Conservation (phyloP, 2,888 invertebrate genomes). For the Brenthis daphne region DNA sequence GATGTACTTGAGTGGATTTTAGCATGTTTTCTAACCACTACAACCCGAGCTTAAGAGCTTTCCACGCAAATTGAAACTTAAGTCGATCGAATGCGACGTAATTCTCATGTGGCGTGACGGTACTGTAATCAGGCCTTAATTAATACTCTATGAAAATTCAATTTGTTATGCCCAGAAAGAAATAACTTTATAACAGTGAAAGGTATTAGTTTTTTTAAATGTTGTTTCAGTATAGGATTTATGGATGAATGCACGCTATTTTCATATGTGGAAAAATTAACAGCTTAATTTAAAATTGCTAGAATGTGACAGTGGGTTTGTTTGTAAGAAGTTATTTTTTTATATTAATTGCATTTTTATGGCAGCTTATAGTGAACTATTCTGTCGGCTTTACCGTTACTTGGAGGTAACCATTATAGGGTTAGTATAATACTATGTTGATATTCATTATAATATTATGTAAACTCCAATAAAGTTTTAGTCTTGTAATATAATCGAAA, state of each 20-base stretch:
- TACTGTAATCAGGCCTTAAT: slow-evolving; percentile 26
- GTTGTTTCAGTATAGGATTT: slow-evolving; percentile 20
- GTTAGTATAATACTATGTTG: too few species aligned
- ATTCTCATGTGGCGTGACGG: slow-evolving; percentile 42
- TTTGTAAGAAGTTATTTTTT: background rate
- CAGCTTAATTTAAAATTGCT: slow-evolving; percentile 25
- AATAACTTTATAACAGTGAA: slow-evolving; percentile 36
- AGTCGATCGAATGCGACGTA: slow-evolving; percentile 32
- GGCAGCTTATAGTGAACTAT: too few species aligned
- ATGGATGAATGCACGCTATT: slow-evolving; percentile 21
- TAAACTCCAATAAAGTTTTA: too few species aligned
- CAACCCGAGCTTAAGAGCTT: slow-evolving; percentile 17
- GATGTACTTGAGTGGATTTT: slow-evolving; percentile 13
- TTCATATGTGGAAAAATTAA: slow-evolving; percentile 18
- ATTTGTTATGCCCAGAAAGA: slow-evolving; percentile 40
- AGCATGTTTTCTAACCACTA: slow-evolving; percentile 19
- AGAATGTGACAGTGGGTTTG: background rate
- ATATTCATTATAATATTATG: too few species aligned
- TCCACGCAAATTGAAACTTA: slow-evolving; percentile 38
- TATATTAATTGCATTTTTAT: too few species aligned
- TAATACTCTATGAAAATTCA: slow-evolving; percentile 36
- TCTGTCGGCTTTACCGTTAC: too few species aligned
- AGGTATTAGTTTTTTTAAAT: slow-evolving; percentile 21
- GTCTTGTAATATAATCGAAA: too few species aligned
- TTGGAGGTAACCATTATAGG: too few species aligned